Base-by-base conservation (phyloP, 2,113 vertebrate species). In the Phyllostomus hastatus region DNA sequence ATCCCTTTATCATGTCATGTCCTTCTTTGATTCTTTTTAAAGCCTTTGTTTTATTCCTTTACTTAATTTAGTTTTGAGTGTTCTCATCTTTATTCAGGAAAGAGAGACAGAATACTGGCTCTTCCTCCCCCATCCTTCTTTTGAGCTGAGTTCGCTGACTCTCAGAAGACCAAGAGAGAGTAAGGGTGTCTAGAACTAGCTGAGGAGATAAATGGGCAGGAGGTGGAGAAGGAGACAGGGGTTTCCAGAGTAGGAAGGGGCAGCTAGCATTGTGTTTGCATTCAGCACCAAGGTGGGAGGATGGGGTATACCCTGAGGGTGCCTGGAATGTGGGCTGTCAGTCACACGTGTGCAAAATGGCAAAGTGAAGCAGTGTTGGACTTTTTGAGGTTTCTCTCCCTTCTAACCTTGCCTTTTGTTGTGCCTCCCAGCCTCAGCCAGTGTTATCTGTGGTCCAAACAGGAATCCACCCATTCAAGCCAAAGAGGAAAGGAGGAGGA, bases 11-110 rank as follows among this genome's bases (percentile, higher is more conserved):
- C 26, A 75, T 15, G 17, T 48, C 43, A 48, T 10, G 16, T 33
- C 28, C 43, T 76, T 33, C 41, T 76, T 48, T 48, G 73, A 76
- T 76, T 76, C 28, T 33, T 20, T 46, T 48, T 76, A 48, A 76
- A 76, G 28, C 16, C 16, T 67, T 67, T 67, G 33, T 35, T 35
- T 67, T n/a, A 67, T 67, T 67, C 31, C 16, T 46, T 75, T 31
- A 75, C 17, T 75, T 75, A 75, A 70, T 41, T 72, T 46, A 46
- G 15, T 75, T 43, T 97, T 96, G 92, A 98, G 98, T 98, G 98
- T 98, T 98, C 98, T 99, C 98, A 97, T 95, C 57, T 96, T 97
- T 98, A 97, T 98, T 98, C 9, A 78, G 95, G 92, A 64, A 86
- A 90, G 73, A 85, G 80, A 57, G 89, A 50, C 72, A 48, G 52